phyloP scores from a whole-genome alignment of 1,140 invertebrate species.

The Sarcophaga bullata region DNA sequence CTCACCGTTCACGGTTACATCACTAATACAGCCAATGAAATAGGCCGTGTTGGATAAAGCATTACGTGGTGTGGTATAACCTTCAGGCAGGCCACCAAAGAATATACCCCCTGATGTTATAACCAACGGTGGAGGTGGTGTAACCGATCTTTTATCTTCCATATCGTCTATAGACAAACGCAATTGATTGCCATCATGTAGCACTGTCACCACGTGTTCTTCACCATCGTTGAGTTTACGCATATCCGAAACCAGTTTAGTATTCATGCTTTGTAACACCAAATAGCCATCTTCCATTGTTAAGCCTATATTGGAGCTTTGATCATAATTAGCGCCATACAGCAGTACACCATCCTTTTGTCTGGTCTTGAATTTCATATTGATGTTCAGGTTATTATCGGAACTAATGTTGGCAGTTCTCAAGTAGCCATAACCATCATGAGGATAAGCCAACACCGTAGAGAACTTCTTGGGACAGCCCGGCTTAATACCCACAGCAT shows the following conservation, averaged over 20 bases:
- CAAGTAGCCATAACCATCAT: conserved; percentile 73
- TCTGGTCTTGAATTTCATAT: conserved; percentile 90
- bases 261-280: conserved; percentile 75
- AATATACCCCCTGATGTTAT: conserved; percentile 77
- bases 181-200: conserved; percentile 73
- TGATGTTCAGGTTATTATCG: conserved; percentile 76
- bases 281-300: conserved; percentile 77
- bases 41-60: conserved; percentile 65
- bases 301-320: conserved; percentile 74
- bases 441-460: conserved; percentile 61
- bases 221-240: conserved; percentile 85
- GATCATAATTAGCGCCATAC: conserved; percentile 75
- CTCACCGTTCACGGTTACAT: conserved; percentile 85
- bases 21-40: conserved; percentile 89
- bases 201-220: conserved; percentile 93
- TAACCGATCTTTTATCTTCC: conserved; percentile 68
- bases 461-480: conserved; percentile 81
- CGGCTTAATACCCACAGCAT: conserved; percentile 81
- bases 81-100: conserved; percentile 83
- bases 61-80: conserved; percentile 65
- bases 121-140: conserved; percentile 70
- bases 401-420: conserved; percentile 71
- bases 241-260: conserved; percentile 70
- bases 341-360: conserved; percentile 80
- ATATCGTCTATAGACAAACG: conserved; percentile 87